Evolutionary conservation across 1,140 invertebrate species (phyloP), one percentile per base, ranked within the genome.

Genomic region (Sitophilus oryzae): DNA sequence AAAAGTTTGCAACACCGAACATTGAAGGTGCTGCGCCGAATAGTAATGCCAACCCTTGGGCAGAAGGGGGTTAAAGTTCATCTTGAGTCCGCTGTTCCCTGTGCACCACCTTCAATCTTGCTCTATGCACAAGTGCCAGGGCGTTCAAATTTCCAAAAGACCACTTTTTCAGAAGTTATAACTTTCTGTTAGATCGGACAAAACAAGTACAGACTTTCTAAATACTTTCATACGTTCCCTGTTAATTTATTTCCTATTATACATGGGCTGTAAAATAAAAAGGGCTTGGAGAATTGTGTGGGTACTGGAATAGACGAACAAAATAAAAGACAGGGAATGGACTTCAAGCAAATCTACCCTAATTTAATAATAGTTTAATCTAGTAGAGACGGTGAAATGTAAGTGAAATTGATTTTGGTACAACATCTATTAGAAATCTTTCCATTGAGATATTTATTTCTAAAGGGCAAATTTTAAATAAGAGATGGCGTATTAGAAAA

Each of bases 1-100:
- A 70, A 70, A 70, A 69, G 67, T 70, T 70, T 70, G 65, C 62
- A 64, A 57, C 66, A 61, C 56, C 63, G 63, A 63, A 58, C 61
- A 64, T 61, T 61, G 50, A 50, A 61, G 52, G 58, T 63, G 67
- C 66, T 63, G 66, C 65, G 60, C 20, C 60, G 68, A 67, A 70
- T 70, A 70, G 62, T 70, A 70, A 70, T 70, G 62, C 62, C 62
- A 43, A 50, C 50, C 63, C 47, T 46, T 11, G 45, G 56, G 53
- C 41, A 38, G 16, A 42, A 48, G 60, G 62, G 58, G 60, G 63
- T 66, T 61, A 66, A 65, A 67, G 66, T 66, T 67, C 64, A 64
- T 66, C 64, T n/a, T 64, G 57, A 49, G 56, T 60, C 46, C 60
- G 49, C 56, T 43, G 50, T 57, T 42, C 59, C 42, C 43, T 46